phyloP scores from a whole-genome alignment of 2,113 vertebrate genomes.

The Silurus asotus region DNA sequence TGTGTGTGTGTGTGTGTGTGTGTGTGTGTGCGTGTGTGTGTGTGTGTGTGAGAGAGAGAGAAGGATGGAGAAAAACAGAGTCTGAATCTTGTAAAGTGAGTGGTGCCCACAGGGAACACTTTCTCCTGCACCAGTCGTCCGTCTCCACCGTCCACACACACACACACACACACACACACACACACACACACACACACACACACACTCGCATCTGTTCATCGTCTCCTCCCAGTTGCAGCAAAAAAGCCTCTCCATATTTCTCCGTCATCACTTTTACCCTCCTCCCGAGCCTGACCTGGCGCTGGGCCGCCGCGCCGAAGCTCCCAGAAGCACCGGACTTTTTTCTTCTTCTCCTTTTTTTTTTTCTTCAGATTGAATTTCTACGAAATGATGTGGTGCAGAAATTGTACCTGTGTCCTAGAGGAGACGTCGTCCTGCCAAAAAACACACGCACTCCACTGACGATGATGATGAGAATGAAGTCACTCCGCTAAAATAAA shows the following conservation, averaged over 20 bases:
- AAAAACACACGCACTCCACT: constrained; percentile 50
- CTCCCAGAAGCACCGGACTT: constrained; percentile 9
- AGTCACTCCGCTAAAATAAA: background rate
- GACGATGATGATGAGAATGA: constrained; percentile 68
- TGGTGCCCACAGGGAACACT: background rate
- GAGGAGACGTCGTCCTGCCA: constrained; percentile 71
- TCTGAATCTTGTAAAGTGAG: constrained; percentile 4
- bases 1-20: constrained; percentile 1
- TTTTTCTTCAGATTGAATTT: constrained; percentile 74
- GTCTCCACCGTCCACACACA: background rate
- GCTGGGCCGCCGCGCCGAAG: constrained; percentile 38
- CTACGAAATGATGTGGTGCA: constrained; percentile 76
- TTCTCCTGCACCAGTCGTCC: background rate
- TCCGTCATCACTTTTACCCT: constrained; percentile 46
- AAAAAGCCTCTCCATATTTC: constrained; percentile 31
- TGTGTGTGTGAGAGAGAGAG: background rate
- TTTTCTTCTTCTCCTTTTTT: background rate
- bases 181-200: constrained; percentile 17
- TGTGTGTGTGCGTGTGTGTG: background rate
- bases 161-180: too few relatives aligned
- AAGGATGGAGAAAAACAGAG: background rate
- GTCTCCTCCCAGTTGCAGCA: constrained; percentile 37
- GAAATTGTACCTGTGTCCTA: constrained; percentile 76
- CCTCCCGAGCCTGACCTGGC: constrained; percentile 33
- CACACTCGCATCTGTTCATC: constrained; percentile 29